Percentiles rank a stretch among this genome's conserved stretches.
Conservation (phyloP, 2,888 invertebrate species). For the Tineola bisselliella region DNA sequence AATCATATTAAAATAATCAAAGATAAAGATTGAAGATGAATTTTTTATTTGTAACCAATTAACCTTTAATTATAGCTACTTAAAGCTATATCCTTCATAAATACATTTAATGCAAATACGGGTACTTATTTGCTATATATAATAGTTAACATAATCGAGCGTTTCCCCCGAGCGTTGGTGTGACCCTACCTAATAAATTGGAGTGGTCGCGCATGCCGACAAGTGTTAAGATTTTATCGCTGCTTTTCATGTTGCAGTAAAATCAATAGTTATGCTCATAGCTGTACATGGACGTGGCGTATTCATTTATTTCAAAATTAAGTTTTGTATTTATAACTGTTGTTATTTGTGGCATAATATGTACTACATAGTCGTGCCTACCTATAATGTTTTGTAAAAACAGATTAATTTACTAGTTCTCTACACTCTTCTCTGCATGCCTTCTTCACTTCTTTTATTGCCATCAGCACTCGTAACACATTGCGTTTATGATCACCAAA, state of each 20-base stretch:
- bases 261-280: constrained; percentile 2
- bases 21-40: no score
- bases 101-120: not conserved
- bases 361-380: no score
- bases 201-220: constrained; percentile 39
- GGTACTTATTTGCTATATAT: not conserved
- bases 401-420: no score
- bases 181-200: constrained; percentile 24
- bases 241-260: constrained; percentile 3
- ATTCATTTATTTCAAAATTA: not conserved
- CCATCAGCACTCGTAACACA: no score
- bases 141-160: constrained; percentile 5
- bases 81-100: not conserved
- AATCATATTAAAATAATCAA: no score
- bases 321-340: no score
- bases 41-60: no score
- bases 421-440: no score
- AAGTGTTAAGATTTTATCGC: constrained; percentile 28
- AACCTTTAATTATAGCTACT: not conserved
- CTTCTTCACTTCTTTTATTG: no score
- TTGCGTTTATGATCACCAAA: no score
- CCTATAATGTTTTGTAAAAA: no score
- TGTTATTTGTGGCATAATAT: no score
- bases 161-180: constrained; percentile 16
- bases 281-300: not conserved